Base-by-base conservation (phyloP, 2,888 invertebrate species). In the Chrysodeixis includens region DNA sequence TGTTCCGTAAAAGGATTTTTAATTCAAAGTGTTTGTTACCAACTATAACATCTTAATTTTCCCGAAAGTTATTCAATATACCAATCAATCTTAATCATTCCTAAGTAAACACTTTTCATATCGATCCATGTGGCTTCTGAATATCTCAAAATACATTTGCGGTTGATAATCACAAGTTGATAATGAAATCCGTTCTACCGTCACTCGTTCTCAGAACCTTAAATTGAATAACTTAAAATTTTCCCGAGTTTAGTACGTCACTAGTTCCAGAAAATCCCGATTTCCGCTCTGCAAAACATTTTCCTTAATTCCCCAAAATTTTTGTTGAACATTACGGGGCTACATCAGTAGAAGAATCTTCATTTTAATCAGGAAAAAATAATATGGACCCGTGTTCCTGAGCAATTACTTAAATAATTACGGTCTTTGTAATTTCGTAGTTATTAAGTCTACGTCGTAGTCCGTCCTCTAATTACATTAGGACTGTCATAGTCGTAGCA, bases 371-470 rank as follows among this genome's bases (percentile, higher is more conserved):
- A 60, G 52, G 54, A 65, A 77, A 77, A 74, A 78, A 67, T 53
- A 67, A 68, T 59, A 67, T 46, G 60, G 51, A 53, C 46, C 63
- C 62, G 46, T 52, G 44, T 62, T 69, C 44, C 61, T 57, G 40
- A 56, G 66, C 72, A 78, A 74, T 79, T 76, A 68, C 75, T 70
- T 67, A 61, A 64, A 78, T 79, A 83, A 83, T 84, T 81, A 78
- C 71, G 61, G 75, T 64, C 62, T 64, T 60, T 68, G 78, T 71
- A 76, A 82, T 74, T 78, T 76, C 69, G 54, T 72, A 77, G 68
- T 77, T 74, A 74, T 69, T 71, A 69, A 67, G 56, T 52, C 54
- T 63, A 44, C 46, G 64, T 20, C 44, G 46, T 63, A 64, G 66
- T 56, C 58, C 60, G 30, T 22, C 69, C 62, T 72, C 44, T 74